Evolutionary conservation across 1,140 invertebrate species (phyloP), one percentile per base, ranked within the genome.

Genomic region (Ostrea edulis): DNA sequence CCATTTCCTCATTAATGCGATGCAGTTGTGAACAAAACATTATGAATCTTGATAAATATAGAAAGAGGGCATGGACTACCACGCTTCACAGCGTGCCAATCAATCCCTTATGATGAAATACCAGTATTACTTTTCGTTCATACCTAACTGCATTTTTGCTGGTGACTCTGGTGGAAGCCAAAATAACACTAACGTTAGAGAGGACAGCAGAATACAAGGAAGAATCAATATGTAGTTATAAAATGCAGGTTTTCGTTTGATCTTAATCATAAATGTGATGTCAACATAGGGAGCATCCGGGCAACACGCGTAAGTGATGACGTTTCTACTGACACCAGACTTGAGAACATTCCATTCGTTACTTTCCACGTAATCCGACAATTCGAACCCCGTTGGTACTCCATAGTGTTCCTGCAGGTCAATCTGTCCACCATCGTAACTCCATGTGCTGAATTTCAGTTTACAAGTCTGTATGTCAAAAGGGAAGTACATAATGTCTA

Each of bases 401-500:
- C 92, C 90, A 81, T 93, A 91, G 8, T 90, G 91, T 82, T 94
- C 93, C 82, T 92, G 86, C 5, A 95, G 89, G 88, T 95, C 94
- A 81, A 95, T 86, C 65, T 94, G 94, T 86, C 87, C 92, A 8
- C 95, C 94, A 86, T 95, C 94, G 88, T 95, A 95, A 9, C 94
- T 95, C 95, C 95, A 95, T 8, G 93, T 93, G 22, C 95, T 94
- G 89, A 95, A 95, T 86, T 95, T 95, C 84, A 95, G 90, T 20
- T 92, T 86, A 86, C 95, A 95, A 29, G 85, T 91, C 88, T 95
- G 95, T 5, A 92, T 89, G 87, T 95, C 95, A 90, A 95, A 95
- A 3, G 95, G 95, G 90, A 95, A 95, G 85, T 94, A 92, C 68
- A 92, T 93, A 84, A 94, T 95, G 94, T 99, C 98, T 87, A 95